Conservation (phyloP, 2,888 invertebrate species). For the Encarsia formosa region DNA sequence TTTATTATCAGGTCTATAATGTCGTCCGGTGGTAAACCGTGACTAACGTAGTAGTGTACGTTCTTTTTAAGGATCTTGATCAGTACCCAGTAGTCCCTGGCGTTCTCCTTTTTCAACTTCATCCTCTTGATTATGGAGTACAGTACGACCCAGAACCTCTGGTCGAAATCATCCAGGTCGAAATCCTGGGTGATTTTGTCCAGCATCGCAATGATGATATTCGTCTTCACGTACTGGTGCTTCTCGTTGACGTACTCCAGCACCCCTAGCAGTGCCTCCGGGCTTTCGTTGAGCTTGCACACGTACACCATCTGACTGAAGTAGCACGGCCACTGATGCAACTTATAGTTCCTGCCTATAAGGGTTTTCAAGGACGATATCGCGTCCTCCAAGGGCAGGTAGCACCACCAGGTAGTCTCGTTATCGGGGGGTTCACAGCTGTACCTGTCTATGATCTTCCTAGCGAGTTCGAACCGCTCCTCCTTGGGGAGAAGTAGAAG, state of each 20-base stretch:
- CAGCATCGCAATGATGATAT: slow-evolving; percentile 27
- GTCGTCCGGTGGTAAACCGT: slow-evolving; percentile 20
- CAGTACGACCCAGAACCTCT: slow-evolving; percentile 38
- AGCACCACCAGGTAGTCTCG: slow-evolving; percentile 36
- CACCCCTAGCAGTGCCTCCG: slow-evolving; percentile 34
- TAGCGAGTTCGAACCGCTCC: slow-evolving; percentile 34
- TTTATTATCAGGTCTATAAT: slow-evolving; percentile 16
- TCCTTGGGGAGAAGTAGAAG: slow-evolving; percentile 34
- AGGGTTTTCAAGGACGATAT: slow-evolving; percentile 34
- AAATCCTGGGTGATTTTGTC: slow-evolving; percentile 25
- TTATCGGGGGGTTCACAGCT: background rate
- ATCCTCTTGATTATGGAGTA: slow-evolving; percentile 33
- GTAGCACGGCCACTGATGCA: slow-evolving; percentile 26
- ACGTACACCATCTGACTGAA: slow-evolving; percentile 38
- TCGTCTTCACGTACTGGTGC: slow-evolving; percentile 40
- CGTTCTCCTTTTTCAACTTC: slow-evolving; percentile 26
- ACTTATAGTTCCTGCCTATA: slow-evolving; percentile 29
- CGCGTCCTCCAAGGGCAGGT: slow-evolving; percentile 33
- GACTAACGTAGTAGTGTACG: slow-evolving; percentile 28
- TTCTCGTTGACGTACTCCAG: slow-evolving; percentile 37
- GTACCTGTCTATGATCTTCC: slow-evolving; percentile 30
- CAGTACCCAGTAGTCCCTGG: slow-evolving; percentile 21
- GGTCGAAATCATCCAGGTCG: slow-evolving; percentile 31
- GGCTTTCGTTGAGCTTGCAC: slow-evolving; percentile 43
- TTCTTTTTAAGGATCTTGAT: slow-evolving; percentile 24